Conservation (phyloP, 2,888 invertebrate species). For the Seira ritae region DNA sequence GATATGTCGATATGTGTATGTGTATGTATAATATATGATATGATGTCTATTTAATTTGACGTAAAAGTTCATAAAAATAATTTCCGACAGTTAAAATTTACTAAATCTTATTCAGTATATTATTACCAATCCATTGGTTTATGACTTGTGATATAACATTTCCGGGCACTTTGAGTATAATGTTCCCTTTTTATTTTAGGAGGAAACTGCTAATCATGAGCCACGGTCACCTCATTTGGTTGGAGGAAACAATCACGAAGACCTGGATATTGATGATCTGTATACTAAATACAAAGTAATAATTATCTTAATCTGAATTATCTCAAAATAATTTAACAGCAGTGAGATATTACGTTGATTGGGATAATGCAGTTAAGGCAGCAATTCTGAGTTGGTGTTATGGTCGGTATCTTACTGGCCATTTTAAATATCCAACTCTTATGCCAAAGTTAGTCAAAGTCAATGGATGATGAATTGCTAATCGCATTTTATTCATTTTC, state of each 20-base stretch:
- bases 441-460: no score
- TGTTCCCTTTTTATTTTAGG: constrained; percentile 38
- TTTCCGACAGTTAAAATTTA: not conserved
- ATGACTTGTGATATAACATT: no score
- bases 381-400: no score
- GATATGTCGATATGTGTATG: no score
- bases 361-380: not conserved
- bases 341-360: not conserved
- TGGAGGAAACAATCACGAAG: constrained; percentile 79
- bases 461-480: no score
- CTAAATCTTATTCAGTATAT: not conserved
- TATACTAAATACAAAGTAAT: constrained; percentile 96
- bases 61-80: no score
- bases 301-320: not conserved
- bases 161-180: no score
- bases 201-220: constrained; percentile 37
- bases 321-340: not conserved
- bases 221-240: constrained; percentile 40
- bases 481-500: not conserved
- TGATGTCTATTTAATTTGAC: no score
- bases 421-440: no score
- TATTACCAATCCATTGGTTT: no score
- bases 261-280: constrained; percentile 92
- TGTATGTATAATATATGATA: no score
- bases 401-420: no score